Conservation (phyloP, 2,797 vertebrate species). For the Myripristis murdjan region DNA sequence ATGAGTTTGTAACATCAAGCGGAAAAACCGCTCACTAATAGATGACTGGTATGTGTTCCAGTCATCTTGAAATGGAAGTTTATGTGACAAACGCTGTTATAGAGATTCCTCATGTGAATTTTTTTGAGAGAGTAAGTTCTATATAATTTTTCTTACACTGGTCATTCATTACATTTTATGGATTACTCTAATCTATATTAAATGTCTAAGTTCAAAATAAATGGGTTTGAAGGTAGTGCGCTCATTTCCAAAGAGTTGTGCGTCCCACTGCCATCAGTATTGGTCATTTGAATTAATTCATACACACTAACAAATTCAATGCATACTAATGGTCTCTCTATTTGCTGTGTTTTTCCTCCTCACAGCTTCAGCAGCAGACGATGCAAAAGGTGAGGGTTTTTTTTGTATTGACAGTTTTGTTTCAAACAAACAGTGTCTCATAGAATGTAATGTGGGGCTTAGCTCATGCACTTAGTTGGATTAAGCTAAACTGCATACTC, state of each 20-base stretch:
- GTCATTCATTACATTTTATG: background rate
- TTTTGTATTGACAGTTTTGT: background rate
- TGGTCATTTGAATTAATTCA: constrained; percentile 29
- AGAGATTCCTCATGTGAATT: too few species aligned
- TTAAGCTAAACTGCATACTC: constrained; percentile 41
- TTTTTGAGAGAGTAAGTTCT: too few species aligned
- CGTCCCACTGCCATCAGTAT: background rate
- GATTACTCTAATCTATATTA: background rate
- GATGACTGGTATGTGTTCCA: too few species aligned
- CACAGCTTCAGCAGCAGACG: constrained; percentile 59
- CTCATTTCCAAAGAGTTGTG: background rate
- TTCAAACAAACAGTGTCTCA: background rate
- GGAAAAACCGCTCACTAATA: too few species aligned
- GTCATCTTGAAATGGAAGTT: too few species aligned
- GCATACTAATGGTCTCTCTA: constrained; percentile 36
- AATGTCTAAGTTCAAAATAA: background rate
- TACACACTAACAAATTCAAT: constrained; percentile 20
- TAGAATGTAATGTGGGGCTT: background rate
- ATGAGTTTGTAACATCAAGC: too few species aligned
- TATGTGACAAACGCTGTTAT: too few species aligned
- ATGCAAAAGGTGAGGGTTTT: constrained; percentile 69
- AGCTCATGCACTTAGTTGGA: constrained; percentile 20
- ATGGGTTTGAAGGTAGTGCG: background rate
- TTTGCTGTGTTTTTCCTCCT: background rate
- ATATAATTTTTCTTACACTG: background rate